Percentiles rank a stretch among this genome's conserved stretches.
Evolutionary conservation across 2,797 vertebrate genomes (phyloP).

Genomic region (Pseudocheirus occidentalis): DNA sequence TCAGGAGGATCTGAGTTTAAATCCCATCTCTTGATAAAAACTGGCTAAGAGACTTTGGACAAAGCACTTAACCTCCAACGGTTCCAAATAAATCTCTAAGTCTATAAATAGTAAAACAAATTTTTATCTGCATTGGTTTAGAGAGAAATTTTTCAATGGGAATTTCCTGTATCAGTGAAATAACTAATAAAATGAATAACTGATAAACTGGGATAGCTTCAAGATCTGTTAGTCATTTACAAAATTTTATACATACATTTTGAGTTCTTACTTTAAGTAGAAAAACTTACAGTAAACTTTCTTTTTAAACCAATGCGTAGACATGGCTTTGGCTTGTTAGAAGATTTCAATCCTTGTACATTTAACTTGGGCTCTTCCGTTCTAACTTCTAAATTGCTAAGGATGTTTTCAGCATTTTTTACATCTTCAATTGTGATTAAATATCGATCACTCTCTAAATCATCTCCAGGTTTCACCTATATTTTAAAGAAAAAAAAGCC

Average conservation of each 20-base stretch:
- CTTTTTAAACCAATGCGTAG: slow-evolving; percentile 85
- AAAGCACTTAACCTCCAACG: neutral
- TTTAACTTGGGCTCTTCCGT: slow-evolving; percentile 27
- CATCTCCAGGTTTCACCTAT: slow-evolving; percentile 85
- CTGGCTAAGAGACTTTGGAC: neutral
- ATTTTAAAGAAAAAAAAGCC: slow-evolving; percentile 48
- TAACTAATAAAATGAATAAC: slow-evolving; percentile 19
- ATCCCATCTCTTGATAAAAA: neutral
- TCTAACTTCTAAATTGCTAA: slow-evolving; percentile 22
- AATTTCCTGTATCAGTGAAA: neutral
- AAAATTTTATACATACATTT: neutral
- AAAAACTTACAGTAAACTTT: slow-evolving; percentile 82
- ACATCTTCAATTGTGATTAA: slow-evolving; percentile 86
- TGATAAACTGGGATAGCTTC: neutral
- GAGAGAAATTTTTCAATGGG: slow-evolving; percentile 9
- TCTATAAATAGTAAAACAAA: slow-evolving; percentile 51
- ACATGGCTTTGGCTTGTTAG: slow-evolving; percentile 62
- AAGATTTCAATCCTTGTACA: slow-evolving; percentile 43
- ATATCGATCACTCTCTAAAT: slow-evolving; percentile 86
- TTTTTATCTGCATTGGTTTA: slow-evolving; percentile 9
- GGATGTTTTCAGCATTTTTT: slow-evolving; percentile 60
- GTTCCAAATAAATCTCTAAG: neutral
- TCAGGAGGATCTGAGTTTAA: neutral
- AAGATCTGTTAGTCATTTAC: slow-evolving; percentile 27
- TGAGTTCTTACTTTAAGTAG: slow-evolving; percentile 25